Base-by-base conservation (phyloP, 2,797 vertebrate species). In the Denticeps clupeoides region DNA sequence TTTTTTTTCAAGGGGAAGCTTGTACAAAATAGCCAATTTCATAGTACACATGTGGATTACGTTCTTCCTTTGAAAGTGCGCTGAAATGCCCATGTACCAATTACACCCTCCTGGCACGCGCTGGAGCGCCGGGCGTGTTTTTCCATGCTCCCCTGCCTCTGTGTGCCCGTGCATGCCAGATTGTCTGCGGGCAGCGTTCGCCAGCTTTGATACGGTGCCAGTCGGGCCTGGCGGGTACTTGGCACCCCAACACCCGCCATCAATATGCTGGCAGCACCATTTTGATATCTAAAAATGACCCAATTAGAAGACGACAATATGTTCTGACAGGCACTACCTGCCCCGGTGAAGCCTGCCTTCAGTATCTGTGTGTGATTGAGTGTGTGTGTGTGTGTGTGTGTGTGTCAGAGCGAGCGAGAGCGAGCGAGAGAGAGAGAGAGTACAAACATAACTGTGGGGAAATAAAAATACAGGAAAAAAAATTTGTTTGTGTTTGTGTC, bases 21-120 rank as follows among this genome's bases (percentile, higher is more conserved):
- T 69, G 55, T 78, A 81, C 77, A 82, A 83, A 84, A 77, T 72
- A 68, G 70, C 73, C 79, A 80, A 84, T 85, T 84, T 85, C 78
- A 82, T 83, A 81, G 70, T 79, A 79, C 75, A 82, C 75, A 76
- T 84, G 75, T 78, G 82, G 82, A 84, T 84, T 84, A 85, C 73
- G 73, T 71, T 73, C 71, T 55, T 65, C 69, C 75, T 82, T 84
- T 82, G 77, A 82, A 83, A 74, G 68, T 8, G 51, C 66, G 68
- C 64, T 40, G 69, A 72, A 79, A 78, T 82, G 81, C 81, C 77
- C 77, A 74, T 84, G 82, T 82, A 83, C 71, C 79, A 84, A 83
- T 84, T 84, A 84, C 67, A 68, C 62, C 69, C 72, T 59, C 65
- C 64, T 59, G 55, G 67, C 60, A 70, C 59, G 63, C 69, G 68